Percentiles rank a stretch among this genome's conserved stretches.
Evolutionary conservation across 2,888 invertebrate species (phyloP).

Genomic region (Limnephilus marmoratus): DNA sequence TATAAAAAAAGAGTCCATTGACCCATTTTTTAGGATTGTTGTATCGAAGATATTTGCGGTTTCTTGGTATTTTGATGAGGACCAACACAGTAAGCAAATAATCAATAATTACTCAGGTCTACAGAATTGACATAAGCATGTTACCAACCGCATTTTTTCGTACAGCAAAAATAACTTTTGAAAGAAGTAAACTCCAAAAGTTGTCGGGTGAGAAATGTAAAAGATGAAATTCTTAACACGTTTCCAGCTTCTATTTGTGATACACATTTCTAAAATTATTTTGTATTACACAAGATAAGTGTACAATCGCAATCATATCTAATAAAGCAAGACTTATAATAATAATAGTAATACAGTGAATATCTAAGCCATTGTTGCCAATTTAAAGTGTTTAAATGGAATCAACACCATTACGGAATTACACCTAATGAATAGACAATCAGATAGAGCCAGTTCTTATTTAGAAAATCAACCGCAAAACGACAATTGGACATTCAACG

Average conservation of each 20-base stretch:
- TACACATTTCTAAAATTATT: no score
- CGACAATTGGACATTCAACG: conserved; percentile 5
- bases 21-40: background rate
- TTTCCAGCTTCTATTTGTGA: no score
- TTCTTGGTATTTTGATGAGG: background rate
- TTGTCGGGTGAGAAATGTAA: background rate
- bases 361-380: background rate
- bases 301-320: no score
- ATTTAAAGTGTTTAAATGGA: background rate
- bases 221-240: no score
- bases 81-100: background rate
- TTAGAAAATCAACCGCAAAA: conserved; percentile 35
- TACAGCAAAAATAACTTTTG: background rate
- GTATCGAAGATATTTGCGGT: background rate
- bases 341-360: background rate
- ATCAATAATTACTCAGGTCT: background rate
- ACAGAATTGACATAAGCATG: background rate
- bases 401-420: background rate
- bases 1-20: background rate
- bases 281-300: no score
- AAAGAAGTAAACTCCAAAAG: background rate
- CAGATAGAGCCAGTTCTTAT: background rate
- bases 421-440: conserved; percentile 32
- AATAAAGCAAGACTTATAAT: background rate
- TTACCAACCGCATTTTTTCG: background rate